Base-by-base conservation (phyloP, 2,113 vertebrate genomes). In the Rhinolophus sinicus region DNA sequence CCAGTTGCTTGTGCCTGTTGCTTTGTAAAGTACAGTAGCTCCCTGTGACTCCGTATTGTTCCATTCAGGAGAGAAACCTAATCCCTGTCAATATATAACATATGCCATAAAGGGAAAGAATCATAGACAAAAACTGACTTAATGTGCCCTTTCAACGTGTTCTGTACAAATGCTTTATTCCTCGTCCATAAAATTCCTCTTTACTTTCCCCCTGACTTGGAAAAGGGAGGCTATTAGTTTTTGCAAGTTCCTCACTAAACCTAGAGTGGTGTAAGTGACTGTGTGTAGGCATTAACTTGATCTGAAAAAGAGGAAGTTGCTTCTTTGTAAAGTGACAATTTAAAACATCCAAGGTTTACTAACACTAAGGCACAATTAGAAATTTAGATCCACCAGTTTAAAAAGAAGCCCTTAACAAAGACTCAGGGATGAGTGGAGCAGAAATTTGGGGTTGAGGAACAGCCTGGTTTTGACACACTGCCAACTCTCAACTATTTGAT, bases 11-110 rank as follows among this genome's bases (percentile, higher is more conserved):
- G n/a, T 3, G 22, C 91, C 97, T 95, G 92, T 64, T 85, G 85
- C 88, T 97, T 85, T 95, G 95, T 85, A 60, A 91, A 87, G 93
- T 96, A 97, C 97, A 97, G 98, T 98, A 98, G 98, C 97, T 97
- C 90, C 97, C 95, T 96, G 98, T 93, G 95, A 97, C 88, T 22
- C 3, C 47, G 97, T 96, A 97, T 98, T 98, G 97, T 98, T 98
- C 93, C 97, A 90, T 96, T 97, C 97, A 96, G 97, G 90, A 98
- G 98, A 93, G 97, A 98, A 98, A 98, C 96, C 95, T 98, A 98
- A 98, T 98, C 98, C 98, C 84, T 97, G 97, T 98, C 98, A 95
- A 98, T 98, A 98, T 93, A 93, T 84, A 98, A 96, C 64, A 52
- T 95, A 95, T 97, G 97, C 94, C 94, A 70, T 97, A 93, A 96